Evolutionary conservation across 2,113 vertebrate genomes (phyloP).

Genomic region (Poeciliopsis turrubarensis): DNA sequence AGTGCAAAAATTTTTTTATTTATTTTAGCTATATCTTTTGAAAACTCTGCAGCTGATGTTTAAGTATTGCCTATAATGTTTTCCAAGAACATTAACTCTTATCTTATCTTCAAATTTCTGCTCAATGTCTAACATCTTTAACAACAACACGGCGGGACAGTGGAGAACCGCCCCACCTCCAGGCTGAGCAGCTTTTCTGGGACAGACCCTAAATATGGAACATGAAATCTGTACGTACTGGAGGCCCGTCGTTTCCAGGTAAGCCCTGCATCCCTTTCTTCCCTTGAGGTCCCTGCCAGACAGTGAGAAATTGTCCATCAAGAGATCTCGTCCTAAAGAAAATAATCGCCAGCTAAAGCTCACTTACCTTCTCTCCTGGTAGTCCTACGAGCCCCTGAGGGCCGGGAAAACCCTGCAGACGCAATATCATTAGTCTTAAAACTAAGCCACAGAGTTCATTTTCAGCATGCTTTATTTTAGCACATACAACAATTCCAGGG

Average conservation of each 20-base stretch:
- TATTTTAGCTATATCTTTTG: no score
- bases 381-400: conserved; percentile 87
- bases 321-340: not conserved
- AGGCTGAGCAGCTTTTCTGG: no score
- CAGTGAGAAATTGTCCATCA: not conserved
- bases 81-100: no score
- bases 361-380: conserved; percentile 89
- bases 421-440: conserved; percentile 11
- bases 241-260: conserved; percentile 86
- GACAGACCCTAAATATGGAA: not conserved
- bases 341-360: not conserved
- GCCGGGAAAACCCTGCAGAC: conserved; percentile 88
- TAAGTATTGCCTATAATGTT: no score
- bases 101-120: no score
- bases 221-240: conserved; percentile 73
- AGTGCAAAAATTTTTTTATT: no score
- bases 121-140: no score
- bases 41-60: no score
- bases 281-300: conserved; percentile 85
- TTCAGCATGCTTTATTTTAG: conserved; percentile 3
- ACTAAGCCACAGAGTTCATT: not conserved
- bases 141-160: no score
- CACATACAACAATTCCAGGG: conserved; percentile 85
- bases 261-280: conserved; percentile 86
- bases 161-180: no score